Conservation (phyloP, 2,888 invertebrate species). For the Parnassius orleans region DNA sequence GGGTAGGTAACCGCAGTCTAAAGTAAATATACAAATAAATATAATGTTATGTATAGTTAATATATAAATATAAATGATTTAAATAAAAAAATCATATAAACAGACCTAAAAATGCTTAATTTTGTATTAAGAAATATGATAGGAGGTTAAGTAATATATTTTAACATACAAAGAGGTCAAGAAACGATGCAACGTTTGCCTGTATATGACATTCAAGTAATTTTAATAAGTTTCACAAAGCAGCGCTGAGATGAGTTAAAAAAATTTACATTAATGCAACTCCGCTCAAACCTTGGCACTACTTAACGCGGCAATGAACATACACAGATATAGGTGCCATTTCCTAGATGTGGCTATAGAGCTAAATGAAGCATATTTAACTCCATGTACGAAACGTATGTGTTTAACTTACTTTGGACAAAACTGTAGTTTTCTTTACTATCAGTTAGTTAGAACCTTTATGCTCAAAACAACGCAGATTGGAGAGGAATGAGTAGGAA, state of each 20-base stretch:
- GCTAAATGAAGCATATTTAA: not conserved
- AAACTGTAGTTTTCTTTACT: too few species aligned
- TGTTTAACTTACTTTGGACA: not conserved
- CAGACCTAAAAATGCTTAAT: not conserved
- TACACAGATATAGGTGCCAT: conserved; percentile 26
- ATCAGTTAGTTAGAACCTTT: too few species aligned
- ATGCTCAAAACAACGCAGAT: too few species aligned
- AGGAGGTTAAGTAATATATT: conserved; percentile 19
- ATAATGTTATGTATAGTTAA: too few species aligned
- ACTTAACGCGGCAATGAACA: conserved; percentile 36
- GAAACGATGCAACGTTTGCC: conserved; percentile 21
- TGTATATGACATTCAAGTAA: conserved; percentile 39
- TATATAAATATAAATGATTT: too few species aligned
- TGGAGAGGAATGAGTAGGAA: too few species aligned
- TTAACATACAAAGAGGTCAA: conserved; percentile 28
- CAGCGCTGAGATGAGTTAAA: conserved; percentile 36
- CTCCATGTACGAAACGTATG: not conserved
- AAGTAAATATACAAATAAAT: too few species aligned
- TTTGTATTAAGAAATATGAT: conserved; percentile 17
- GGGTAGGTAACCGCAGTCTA: too few species aligned
- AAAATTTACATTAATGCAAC: conserved; percentile 26
- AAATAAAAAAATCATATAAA: too few species aligned
- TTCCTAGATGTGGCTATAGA: conserved; percentile 35
- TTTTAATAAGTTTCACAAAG: conserved; percentile 41
- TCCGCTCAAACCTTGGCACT: conserved; percentile 33